phyloP scores from a whole-genome alignment of 2,888 invertebrate species.

The Tenodera sinensis region DNA sequence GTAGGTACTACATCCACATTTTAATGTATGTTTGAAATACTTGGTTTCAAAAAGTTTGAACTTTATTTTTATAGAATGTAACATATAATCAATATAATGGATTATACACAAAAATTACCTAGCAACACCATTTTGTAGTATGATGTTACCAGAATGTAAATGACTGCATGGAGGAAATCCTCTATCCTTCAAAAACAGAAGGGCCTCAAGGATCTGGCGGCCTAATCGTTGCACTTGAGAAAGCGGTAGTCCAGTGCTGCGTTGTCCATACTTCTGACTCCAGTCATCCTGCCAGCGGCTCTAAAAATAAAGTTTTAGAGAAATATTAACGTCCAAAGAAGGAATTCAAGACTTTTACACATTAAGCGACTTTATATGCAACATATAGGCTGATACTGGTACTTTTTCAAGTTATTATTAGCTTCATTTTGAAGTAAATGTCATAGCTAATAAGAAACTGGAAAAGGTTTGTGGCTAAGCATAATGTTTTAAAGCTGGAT shows the following conservation, averaged over 20 bases:
- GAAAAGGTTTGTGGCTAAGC: no score
- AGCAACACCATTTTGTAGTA: constrained; percentile 88
- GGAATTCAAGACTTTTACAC: background rate
- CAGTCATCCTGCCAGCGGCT: constrained; percentile 79
- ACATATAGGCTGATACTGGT: no score
- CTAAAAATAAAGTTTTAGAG: constrained; percentile 43
- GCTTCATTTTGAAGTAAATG: no score
- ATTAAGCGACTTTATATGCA: background rate
- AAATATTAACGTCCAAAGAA: no score
- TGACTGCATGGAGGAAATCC: constrained; percentile 85
- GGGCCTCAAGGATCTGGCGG: constrained; percentile 80
- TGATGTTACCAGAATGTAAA: constrained; percentile 86
- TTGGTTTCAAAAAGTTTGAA: no score
- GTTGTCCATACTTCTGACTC: constrained; percentile 67
- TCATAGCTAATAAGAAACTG: no score
- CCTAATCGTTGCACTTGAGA: constrained; percentile 84
- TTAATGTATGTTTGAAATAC: no score
- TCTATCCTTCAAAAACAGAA: constrained; percentile 79
- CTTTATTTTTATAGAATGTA: no score
- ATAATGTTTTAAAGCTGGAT: no score
- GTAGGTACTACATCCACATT: no score
- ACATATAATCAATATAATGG: no score
- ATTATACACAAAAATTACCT: constrained; percentile 51
- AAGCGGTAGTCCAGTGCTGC: constrained; percentile 66
- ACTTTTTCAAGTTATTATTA: no score